Conservation (phyloP, 1,140 invertebrate species). For the Subanguina moxae region DNA sequence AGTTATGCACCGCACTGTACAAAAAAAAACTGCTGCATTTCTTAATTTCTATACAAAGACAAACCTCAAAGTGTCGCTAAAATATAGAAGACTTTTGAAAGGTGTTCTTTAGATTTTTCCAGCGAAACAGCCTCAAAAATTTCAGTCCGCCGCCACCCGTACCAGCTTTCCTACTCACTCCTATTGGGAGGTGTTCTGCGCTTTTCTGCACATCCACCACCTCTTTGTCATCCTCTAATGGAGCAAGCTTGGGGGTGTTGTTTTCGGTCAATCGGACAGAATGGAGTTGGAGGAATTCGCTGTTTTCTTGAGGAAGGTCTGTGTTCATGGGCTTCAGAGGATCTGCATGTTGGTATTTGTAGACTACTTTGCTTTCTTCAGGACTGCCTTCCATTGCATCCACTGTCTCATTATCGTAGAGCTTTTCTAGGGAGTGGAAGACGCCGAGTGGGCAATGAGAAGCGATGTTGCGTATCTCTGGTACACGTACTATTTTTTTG, state of each 20-base stretch:
- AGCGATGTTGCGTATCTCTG: constrained; percentile 18
- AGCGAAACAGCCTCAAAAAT: neutral
- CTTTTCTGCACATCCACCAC: neutral
- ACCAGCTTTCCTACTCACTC: neutral
- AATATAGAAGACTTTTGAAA: constrained; percentile 1
- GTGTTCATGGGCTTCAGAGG: neutral
- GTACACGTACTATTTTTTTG: constrained; percentile 24
- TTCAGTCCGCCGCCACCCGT: neutral
- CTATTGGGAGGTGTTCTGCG: neutral
- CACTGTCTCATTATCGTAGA: constrained; percentile 9
- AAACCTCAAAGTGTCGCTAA: too few relatives aligned
- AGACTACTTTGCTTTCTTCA: neutral
- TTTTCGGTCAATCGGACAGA: neutral
- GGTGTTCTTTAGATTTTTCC: constrained; percentile 10
- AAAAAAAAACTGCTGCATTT: too few relatives aligned
- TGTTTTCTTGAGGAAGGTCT: neutral
- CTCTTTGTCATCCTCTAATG: neutral
- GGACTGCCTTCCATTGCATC: neutral
- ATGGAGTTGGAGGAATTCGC: neutral
- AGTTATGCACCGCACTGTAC: too few relatives aligned
- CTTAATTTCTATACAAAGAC: neutral
- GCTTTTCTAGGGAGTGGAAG: constrained; percentile 17
- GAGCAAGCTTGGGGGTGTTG: too few relatives aligned
- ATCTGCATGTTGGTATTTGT: neutral
- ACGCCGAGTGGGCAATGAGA: constrained; percentile 29